Conservation (phyloP, 2,113 vertebrate genomes). For the Anhinga anhinga region DNA sequence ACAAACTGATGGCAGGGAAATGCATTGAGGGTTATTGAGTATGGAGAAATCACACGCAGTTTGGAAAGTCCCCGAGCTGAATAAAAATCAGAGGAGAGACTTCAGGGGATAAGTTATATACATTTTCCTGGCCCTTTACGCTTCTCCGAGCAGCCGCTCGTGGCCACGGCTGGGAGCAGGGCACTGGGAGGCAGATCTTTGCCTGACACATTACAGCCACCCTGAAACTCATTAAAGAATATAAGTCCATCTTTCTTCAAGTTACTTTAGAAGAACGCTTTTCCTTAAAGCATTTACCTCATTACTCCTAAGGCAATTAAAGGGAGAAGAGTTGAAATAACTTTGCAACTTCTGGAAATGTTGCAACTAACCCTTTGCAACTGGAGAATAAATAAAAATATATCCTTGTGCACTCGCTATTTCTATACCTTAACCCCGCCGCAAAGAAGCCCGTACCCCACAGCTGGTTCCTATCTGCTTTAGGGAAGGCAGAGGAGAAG, state of each 20-base stretch:
- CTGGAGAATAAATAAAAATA: not conserved
- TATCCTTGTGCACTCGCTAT: fast-evolving
- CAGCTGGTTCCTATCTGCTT: not conserved
- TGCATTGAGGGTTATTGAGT: not conserved
- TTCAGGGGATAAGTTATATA: not conserved
- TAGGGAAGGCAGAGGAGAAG: not conserved
- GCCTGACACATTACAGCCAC: not conserved
- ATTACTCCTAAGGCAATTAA: not conserved
- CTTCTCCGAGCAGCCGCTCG: not conserved
- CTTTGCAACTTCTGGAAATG: not conserved
- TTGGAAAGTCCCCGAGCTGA: not conserved
- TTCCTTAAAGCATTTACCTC: not conserved
- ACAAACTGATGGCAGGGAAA: not conserved
- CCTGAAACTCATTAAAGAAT: not conserved
- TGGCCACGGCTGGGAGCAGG: not conserved
- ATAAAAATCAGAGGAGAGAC: not conserved
- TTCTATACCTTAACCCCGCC: not conserved
- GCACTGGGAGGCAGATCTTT: not conserved
- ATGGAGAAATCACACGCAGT: not conserved
- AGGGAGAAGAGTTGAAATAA: not conserved
- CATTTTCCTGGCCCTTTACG: not conserved
- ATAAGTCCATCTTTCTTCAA: not conserved
- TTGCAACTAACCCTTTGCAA: not conserved
- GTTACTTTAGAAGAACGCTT: not conserved
- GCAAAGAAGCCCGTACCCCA: not conserved